Evolutionary conservation across 2,113 vertebrate genomes (phyloP), one percentile per base, ranked within the genome.

Genomic region (Silurus glanis): DNA sequence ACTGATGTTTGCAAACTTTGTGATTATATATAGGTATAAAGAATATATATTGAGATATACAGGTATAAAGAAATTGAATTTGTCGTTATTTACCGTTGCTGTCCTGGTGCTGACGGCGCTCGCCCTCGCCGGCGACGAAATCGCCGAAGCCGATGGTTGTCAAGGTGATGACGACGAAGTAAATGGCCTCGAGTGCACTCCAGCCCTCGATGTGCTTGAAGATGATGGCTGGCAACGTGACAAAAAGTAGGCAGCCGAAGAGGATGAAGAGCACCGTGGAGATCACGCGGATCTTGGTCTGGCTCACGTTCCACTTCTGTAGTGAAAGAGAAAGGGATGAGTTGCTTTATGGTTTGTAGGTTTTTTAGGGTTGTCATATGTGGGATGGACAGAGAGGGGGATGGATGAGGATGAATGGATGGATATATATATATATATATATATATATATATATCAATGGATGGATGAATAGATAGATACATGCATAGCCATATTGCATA

Each of bases 131-230:
- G 80, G 98, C 98, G 0, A 99, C 98, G 28, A 98, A 99, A 92
- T 99, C 98, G 9, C 98, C 98, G 71, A 99, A 99, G 85, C 98
- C 98, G 83, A 99, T 99, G 25, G 98, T 99, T 83, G 97, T 98
- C 92, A 99, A 94, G 19, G 98, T 99, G 93, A 99, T 98, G 89
- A 99, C 98, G 58, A 99, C 98, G 86, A 99, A 99, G 91, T 99
- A 99, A 93, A 99, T 97, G 89, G 98, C 96, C 72, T 99, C 98
- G 78, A 99, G 94, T 0, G 98, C 94, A 87, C 95, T 97, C 98
- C 98, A 99, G 91, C 96, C 97, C 94, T 99, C 98, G 87, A 99
- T 99, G 94, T 99, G 96, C 92, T 98, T 97, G 93, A 99, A 99
- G 91, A 99, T 99, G 91, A 98, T 90, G 0, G 96, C 97, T 0